phyloP scores from a whole-genome alignment of 2,797 vertebrate genomes.

The Sebastolobus altivelis region DNA sequence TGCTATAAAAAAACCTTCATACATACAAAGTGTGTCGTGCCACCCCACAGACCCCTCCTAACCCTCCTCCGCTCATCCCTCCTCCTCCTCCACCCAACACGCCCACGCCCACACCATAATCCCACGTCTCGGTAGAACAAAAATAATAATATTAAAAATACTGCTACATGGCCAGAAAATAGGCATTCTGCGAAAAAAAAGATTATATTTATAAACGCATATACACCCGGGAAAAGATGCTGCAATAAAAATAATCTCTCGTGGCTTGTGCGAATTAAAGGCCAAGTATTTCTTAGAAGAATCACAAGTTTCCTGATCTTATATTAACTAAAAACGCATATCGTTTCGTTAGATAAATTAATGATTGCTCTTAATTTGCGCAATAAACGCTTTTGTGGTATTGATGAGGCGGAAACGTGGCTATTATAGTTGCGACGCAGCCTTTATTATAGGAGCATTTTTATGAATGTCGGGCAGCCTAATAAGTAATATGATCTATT shows the following conservation, averaged over 20 bases:
- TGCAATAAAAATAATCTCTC: conserved; percentile 10
- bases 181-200: conserved; percentile 38
- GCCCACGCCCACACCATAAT: conserved; percentile 87
- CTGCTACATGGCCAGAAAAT: conserved; percentile 68
- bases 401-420: conserved; percentile 23
- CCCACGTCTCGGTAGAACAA: conserved; percentile 81
- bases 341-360: conserved; percentile 53
- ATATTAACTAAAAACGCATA: conserved; percentile 15
- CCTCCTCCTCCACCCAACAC: conserved; percentile 78
- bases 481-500: conserved; percentile 67
- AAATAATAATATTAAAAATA: conserved; percentile 65
- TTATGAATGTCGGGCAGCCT: conserved; percentile 65
- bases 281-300: conserved; percentile 40
- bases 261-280: conserved; percentile 31
- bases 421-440: conserved; percentile 43
- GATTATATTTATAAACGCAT: conserved; percentile 37
- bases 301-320: conserved; percentile 7
- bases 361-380: conserved; percentile 25
- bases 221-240: conserved; percentile 12
- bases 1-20: conserved; percentile 90
- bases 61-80: conserved; percentile 77
- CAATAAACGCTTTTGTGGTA: conserved; percentile 20
- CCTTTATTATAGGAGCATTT: conserved; percentile 59
- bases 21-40: conserved; percentile 92
- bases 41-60: conserved; percentile 85